Conservation (phyloP, 2,113 vertebrate genomes). For the Noctilio leporinus region DNA sequence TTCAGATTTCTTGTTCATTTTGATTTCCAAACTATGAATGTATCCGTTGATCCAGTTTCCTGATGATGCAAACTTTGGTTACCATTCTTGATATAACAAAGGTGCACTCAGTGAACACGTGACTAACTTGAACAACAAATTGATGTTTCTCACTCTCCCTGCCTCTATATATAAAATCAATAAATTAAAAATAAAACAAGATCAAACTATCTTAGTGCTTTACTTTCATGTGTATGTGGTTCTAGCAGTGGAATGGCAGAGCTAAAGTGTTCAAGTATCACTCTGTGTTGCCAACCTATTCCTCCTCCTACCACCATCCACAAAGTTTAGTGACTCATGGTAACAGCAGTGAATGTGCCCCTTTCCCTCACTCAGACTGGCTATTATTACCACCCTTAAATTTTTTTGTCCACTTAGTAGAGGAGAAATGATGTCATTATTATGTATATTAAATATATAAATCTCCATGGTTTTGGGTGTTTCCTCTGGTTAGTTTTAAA, state of each 20-base stretch:
- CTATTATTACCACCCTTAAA: not conserved
- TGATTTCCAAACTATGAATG: not conserved
- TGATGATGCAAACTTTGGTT: not conserved
- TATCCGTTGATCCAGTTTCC: not conserved
- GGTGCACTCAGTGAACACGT: too few relatives aligned
- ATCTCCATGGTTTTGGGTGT: not conserved
- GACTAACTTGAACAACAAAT: too few relatives aligned
- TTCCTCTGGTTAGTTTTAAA: not conserved
- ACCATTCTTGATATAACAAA: not conserved
- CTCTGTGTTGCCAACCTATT: not conserved
- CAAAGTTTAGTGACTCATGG: not conserved
- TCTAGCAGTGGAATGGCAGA: not conserved
- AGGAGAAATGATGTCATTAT: not conserved
- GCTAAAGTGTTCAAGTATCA: not conserved
- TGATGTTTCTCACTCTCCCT: too few relatives aligned
- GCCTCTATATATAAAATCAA: too few relatives aligned
- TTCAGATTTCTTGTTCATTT: not conserved
- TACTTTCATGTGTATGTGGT: not conserved
- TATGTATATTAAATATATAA: not conserved
- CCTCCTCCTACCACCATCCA: too few relatives aligned
- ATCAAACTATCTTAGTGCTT: not conserved
- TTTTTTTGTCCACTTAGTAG: not conserved
- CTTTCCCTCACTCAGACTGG: not conserved
- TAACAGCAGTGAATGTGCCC: not conserved
- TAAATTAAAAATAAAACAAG: too few relatives aligned